phyloP scores from a whole-genome alignment of 2,113 vertebrate genomes.

The Harpagus bidentatus region DNA sequence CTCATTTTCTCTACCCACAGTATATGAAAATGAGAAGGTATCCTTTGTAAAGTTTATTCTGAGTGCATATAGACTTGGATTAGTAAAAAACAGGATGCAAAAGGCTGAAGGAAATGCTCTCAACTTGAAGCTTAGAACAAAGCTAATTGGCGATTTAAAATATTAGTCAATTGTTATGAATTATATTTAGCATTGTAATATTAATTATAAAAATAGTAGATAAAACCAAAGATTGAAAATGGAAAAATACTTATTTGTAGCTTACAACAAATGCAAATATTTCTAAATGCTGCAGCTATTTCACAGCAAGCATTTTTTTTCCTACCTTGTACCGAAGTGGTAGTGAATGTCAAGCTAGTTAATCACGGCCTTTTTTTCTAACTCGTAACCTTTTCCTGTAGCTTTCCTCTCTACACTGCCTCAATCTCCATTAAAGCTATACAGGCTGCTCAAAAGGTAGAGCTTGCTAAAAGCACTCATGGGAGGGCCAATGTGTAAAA shows the following conservation, averaged over 20 bases:
- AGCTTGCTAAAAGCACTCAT: constrained; percentile 56
- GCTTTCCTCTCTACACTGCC: background rate
- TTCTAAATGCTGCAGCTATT: background rate
- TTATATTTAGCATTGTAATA: background rate
- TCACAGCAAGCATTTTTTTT: background rate
- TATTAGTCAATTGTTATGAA: background rate
- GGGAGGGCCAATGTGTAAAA: constrained; percentile 35
- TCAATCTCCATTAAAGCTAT: constrained; percentile 41
- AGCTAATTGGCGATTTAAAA: background rate
- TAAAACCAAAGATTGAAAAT: background rate
- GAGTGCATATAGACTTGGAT: background rate
- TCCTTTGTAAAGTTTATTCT: background rate
- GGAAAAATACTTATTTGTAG: background rate
- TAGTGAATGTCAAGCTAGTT: constrained; percentile 58
- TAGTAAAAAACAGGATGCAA: background rate
- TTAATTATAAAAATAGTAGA: background rate
- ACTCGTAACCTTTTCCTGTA: constrained; percentile 31
- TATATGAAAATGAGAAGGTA: background rate
- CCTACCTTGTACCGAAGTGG: background rate
- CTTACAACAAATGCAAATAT: background rate
- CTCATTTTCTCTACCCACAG: background rate
- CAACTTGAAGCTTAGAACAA: background rate
- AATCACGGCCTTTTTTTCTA: constrained; percentile 27
- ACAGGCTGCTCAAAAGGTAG: constrained; percentile 10
- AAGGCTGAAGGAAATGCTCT: background rate